These are phyloP conservation scores for Gnathonemus echidnorhynchus DNA, from an alignment of 2,113 vertebrate genomes.

Conservation along the genomic window DNA sequence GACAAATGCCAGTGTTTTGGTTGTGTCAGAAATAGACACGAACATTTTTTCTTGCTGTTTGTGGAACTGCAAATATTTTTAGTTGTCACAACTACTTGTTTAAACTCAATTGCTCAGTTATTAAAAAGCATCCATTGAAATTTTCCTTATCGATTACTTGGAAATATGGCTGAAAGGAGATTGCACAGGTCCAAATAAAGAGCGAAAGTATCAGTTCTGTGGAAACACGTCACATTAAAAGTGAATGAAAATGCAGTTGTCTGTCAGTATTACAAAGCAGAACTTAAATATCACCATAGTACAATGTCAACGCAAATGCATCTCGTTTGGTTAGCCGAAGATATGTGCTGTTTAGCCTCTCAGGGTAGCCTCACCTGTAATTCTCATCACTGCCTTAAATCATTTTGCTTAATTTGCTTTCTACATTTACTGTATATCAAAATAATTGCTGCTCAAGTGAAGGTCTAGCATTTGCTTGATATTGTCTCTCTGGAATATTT, in stretches of 20 bases:
- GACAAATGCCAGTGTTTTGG: background rate
- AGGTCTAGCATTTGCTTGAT: background rate
- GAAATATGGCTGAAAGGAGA: background rate
- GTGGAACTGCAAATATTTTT: background rate
- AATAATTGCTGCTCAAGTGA: background rate
- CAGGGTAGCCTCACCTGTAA: background rate
- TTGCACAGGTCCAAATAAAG: background rate
- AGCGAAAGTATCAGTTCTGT: background rate
- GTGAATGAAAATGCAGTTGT: background rate
- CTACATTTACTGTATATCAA: background rate
- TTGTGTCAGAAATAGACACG: background rate
- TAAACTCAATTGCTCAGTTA: background rate
- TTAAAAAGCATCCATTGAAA: background rate
- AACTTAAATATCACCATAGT: background rate
- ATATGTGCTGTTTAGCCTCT: background rate
- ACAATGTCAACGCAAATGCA: background rate
- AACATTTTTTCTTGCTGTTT: background rate
- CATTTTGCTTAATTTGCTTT: background rate
- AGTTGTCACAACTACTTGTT: background rate
- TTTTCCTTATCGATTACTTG: background rate
- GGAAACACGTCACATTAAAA: background rate
- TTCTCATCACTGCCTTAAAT: background rate
- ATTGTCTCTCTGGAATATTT: background rate
- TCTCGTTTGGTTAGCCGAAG: background rate
- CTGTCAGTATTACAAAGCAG: background rate